A percentile compares a stretch with the other conserved stretches of the same genome.
Conservation (phyloP, 2,113 vertebrate genomes). For the Erythrocercus mccallii region DNA sequence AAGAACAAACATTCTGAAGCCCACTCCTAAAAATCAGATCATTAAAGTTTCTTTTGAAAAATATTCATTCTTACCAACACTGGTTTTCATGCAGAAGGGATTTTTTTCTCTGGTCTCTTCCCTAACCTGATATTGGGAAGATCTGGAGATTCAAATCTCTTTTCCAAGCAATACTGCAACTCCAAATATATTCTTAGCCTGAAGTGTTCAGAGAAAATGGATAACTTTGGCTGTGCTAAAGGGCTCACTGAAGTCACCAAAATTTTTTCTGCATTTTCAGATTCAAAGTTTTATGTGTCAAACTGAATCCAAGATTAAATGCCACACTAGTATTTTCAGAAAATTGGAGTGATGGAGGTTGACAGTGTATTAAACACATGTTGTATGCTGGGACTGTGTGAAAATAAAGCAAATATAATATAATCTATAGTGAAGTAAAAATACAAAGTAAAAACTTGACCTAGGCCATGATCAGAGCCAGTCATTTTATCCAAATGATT, state of each 20-base stretch:
- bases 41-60: background rate
- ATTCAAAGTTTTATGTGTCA: background rate
- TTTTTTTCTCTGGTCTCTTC: background rate
- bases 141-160: background rate
- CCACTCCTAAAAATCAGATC: background rate
- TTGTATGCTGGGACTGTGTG: fast-evolving
- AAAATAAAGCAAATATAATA: background rate
- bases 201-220: background rate
- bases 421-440: background rate
- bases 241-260: background rate
- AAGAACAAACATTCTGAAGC: background rate
- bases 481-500: background rate
- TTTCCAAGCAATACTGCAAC: background rate
- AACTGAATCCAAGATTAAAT: background rate
- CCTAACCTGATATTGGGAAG: background rate
- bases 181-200: background rate
- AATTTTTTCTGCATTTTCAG: background rate
- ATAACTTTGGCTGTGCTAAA: background rate
- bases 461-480: background rate
- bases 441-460: background rate
- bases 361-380: background rate
- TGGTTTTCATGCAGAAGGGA: background rate
- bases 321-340: background rate
- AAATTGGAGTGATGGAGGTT: background rate
- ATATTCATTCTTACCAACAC: background rate